Evolutionary conservation across 2,113 vertebrate species (phyloP), one percentile per base, ranked within the genome.

Genomic region (Colinus virginianus): DNA sequence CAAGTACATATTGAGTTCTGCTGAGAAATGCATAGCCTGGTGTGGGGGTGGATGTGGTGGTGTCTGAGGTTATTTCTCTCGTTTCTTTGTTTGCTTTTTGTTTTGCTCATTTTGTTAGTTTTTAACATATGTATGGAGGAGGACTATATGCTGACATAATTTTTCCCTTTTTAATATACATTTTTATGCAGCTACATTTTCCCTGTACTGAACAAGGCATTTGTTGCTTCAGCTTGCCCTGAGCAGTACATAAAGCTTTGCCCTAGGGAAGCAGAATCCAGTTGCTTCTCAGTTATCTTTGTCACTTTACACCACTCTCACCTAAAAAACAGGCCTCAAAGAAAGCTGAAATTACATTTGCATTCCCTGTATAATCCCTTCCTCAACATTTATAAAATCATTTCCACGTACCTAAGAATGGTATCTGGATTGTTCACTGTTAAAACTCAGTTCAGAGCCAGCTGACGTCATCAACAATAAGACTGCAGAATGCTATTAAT

Each of bases 1-100:
- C 92, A 95, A 86, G 79, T 59, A 80, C 88, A 83, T 20, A 18
- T 51, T 1, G 36, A 90, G 77, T 12, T 81, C 88, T 93, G 66
- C 79, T 75, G 22, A 34, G 85, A 56, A 84, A 71, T 9, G 25
- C 55, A 72, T 12, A 43, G 51, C 55, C 49, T 6, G 49, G 16
- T 40, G 61, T 25, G 16, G 32, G 64, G 42, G 25, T 9, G 21
- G 18, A 59, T 25, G 26, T 3, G 7, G 56, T 34, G 34, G 26
- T 48, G 49, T 40, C 76, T 40, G 42, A 46, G 14, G 51, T 67
- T 21, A 0, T 74, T 67, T 63, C 36, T 66, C 72, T 83, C 38
- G 59, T 82, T 14, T 5, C 26, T 9, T 80, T 55, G 34, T 16
- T 16, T 38, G 53, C 53, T 56, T 56, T 56, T 56, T 18, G 7